A percentile compares a stretch with the other conserved stretches of the same genome.
phyloP scores from a whole-genome alignment of 1,140 invertebrate species.

The Lerema accius region DNA sequence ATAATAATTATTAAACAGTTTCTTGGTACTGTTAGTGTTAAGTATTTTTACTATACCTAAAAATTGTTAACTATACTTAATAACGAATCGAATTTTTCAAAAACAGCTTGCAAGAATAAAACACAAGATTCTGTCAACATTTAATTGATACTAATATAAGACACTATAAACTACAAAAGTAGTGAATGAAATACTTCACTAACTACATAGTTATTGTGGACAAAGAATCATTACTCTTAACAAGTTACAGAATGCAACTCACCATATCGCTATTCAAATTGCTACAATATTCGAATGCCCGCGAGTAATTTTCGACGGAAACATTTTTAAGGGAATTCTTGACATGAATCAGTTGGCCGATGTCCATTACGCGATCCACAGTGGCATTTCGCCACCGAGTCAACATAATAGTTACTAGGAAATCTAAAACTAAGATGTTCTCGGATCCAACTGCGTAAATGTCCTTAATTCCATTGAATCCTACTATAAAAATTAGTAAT shows the following conservation, averaged over 20 bases:
- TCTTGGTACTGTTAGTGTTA: too few species aligned
- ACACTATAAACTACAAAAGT: too few species aligned
- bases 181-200: too few species aligned
- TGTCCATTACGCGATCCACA: conserved; percentile 40
- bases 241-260: neutral
- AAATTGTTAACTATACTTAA: too few species aligned
- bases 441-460: conserved; percentile 3
- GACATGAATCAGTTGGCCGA: conserved; percentile 49
- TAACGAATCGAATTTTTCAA: too few species aligned
- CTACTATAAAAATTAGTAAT: too few species aligned
- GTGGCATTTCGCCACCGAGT: conserved; percentile 36
- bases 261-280: conserved; percentile 1
- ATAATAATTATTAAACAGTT: too few species aligned
- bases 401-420: conserved; percentile 6
- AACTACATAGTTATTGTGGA: neutral
- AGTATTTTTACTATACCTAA: too few species aligned
- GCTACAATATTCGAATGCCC: conserved; percentile 1
- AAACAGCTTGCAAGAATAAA: too few species aligned
- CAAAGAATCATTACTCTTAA: neutral
- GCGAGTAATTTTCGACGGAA: conserved; percentile 28
- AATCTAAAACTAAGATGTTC: conserved; percentile 6
- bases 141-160: too few species aligned
- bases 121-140: too few species aligned
- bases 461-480: neutral
- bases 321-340: conserved; percentile 53